phyloP scores from a whole-genome alignment of 2,888 invertebrate genomes.

The Drosophila meridionalis region DNA sequence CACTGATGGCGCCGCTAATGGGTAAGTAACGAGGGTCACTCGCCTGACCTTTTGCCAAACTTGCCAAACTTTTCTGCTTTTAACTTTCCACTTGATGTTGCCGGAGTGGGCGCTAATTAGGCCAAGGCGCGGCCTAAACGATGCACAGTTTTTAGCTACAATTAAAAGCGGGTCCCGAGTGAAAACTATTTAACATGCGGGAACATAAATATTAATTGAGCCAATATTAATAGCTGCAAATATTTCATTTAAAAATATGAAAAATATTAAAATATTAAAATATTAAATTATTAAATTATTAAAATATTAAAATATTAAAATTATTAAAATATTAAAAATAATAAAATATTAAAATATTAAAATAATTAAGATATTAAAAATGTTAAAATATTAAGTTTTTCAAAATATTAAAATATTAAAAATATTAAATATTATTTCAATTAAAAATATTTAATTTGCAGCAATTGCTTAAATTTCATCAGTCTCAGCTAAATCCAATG shows the following conservation, averaged over 20 bases:
- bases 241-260: background rate
- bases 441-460: background rate
- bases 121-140: conserved; percentile 9
- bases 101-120: conserved; percentile 25
- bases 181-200: background rate
- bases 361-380: too few species aligned
- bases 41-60: conserved; percentile 32
- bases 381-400: too few species aligned
- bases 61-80: conserved; percentile 26
- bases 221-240: background rate
- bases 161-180: background rate
- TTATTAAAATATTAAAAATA: too few species aligned
- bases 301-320: too few species aligned
- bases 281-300: too few species aligned
- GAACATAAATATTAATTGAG: background rate
- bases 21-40: conserved; percentile 70
- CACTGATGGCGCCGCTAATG: conserved; percentile 71
- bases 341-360: too few species aligned
- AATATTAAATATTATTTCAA: too few species aligned
- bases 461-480: background rate
- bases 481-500: conserved; percentile 1
- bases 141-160: background rate
- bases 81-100: conserved; percentile 28
- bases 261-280: too few species aligned
- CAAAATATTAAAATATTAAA: too few species aligned